A percentile compares a stretch with the other conserved stretches of the same genome.
Evolutionary conservation across 2,888 invertebrate species (phyloP).

Genomic region (Microdon myrmicae): DNA sequence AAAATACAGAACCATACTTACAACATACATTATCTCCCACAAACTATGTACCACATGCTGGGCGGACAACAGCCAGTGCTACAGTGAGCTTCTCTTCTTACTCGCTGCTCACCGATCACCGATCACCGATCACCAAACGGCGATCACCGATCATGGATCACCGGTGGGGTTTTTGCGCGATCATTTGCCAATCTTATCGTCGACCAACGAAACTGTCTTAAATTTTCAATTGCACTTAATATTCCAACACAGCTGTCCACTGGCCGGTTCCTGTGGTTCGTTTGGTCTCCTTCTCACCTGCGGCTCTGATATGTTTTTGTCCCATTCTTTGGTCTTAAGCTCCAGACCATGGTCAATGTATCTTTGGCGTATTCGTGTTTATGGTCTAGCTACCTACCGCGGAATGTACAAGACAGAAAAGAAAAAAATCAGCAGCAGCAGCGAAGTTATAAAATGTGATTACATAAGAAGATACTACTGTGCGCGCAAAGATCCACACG

Average conservation of each 20-base stretch:
- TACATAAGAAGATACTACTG: constrained; percentile 23
- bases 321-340: constrained; percentile 1
- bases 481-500: too few species aligned
- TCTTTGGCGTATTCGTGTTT: constrained; percentile 27
- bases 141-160: too few species aligned
- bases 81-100: constrained; percentile 46
- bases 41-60: constrained; percentile 45
- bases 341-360: constrained; percentile 12
- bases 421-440: background rate
- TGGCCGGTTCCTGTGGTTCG: background rate
- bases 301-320: background rate
- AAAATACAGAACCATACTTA: constrained; percentile 48
- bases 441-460: constrained; percentile 7
- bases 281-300: background rate
- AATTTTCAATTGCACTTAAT: constrained; percentile 43
- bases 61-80: constrained; percentile 30
- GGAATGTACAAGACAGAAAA: constrained; percentile 26
- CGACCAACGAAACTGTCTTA: constrained; percentile 42
- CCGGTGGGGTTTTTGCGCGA: background rate
- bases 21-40: constrained; percentile 49
- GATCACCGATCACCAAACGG: too few species aligned
- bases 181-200: constrained; percentile 37
- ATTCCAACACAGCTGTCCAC: constrained; percentile 4
- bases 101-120: constrained; percentile 29
- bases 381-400: constrained; percentile 31